Evolutionary conservation across 2,888 invertebrate species (phyloP).

Genomic region (Pilophorus perplexus): DNA sequence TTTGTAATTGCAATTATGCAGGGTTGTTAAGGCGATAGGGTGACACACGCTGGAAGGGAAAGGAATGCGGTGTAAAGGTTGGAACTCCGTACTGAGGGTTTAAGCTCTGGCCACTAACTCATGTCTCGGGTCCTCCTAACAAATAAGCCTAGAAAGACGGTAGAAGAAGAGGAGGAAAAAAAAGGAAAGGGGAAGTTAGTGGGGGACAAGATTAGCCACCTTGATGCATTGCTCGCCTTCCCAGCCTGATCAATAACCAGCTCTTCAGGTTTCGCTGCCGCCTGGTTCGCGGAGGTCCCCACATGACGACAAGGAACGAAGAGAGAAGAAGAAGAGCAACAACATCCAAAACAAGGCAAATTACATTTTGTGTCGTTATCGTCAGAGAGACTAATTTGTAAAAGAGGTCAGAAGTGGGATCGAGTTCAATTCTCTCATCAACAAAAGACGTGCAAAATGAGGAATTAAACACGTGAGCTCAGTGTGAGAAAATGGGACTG

Average conservation of each 20-base stretch:
- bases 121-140: constrained; percentile 6
- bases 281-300: no score
- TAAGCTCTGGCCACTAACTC: not conserved
- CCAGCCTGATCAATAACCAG: constrained; percentile 19
- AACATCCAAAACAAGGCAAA: no score
- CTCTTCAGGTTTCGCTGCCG: constrained; percentile 9
- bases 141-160: constrained; percentile 4
- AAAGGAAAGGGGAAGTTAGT: not conserved
- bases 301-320: no score
- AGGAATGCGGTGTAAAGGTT: constrained; percentile 1
- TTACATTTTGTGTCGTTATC: no score
- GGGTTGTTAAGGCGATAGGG: not conserved
- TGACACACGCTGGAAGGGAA: no score
- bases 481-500: no score
- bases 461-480: no score
- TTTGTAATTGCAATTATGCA: constrained; percentile 14
- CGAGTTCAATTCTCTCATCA: no score
- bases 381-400: no score
- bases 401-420: no score
- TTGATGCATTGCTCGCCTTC: constrained; percentile 22
- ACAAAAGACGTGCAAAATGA: no score
- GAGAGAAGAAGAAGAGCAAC: no score
- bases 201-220: constrained; percentile 12
- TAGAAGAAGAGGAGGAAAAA: not conserved
- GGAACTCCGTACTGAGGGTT: not conserved